Evolutionary conservation across 2,113 vertebrate genomes (phyloP).

Genomic region (Phycodurus eques): DNA sequence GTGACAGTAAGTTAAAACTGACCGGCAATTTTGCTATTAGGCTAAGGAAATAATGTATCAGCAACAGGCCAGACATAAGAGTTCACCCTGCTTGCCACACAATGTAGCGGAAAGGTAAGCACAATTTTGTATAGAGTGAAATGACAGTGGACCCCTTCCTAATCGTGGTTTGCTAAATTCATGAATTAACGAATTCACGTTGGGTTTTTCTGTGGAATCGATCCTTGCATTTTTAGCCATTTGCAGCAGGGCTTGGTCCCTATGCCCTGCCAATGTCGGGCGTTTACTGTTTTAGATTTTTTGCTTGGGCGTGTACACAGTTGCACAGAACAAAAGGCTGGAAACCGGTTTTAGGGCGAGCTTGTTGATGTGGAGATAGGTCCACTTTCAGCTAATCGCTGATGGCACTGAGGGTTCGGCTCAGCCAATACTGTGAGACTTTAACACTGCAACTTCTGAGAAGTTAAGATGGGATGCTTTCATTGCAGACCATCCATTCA

Average conservation of each 20-base stretch:
- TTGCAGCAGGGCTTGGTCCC: not conserved
- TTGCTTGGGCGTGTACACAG: slow-evolving; percentile 32
- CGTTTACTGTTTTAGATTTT: not conserved
- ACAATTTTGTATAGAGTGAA: not conserved
- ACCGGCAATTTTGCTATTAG: too few species aligned
- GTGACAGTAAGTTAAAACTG: too few species aligned
- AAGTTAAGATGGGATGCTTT: slow-evolving; percentile 21
- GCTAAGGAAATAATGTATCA: too few species aligned
- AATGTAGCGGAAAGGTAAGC: not conserved
- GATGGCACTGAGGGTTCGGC: not conserved
- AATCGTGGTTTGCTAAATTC: too few species aligned
- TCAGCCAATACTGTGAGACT: slow-evolving; percentile 30
- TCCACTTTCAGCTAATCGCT: slow-evolving; percentile 32
- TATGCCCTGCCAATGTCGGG: not conserved
- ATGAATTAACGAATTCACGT: not conserved
- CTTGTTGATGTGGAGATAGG: slow-evolving; percentile 8
- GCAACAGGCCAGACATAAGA: not conserved
- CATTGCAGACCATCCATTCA: slow-evolving; percentile 25
- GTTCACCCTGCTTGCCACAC: not conserved
- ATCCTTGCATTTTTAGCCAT: not conserved
- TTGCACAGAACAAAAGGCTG: slow-evolving; percentile 40
- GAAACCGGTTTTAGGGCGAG: slow-evolving; percentile 1
- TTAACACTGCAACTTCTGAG: slow-evolving; percentile 16
- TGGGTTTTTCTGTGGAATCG: not conserved
- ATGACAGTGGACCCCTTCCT: too few species aligned